phyloP scores from a whole-genome alignment of 2,113 vertebrate species.

The Actenoides hombroni region DNA sequence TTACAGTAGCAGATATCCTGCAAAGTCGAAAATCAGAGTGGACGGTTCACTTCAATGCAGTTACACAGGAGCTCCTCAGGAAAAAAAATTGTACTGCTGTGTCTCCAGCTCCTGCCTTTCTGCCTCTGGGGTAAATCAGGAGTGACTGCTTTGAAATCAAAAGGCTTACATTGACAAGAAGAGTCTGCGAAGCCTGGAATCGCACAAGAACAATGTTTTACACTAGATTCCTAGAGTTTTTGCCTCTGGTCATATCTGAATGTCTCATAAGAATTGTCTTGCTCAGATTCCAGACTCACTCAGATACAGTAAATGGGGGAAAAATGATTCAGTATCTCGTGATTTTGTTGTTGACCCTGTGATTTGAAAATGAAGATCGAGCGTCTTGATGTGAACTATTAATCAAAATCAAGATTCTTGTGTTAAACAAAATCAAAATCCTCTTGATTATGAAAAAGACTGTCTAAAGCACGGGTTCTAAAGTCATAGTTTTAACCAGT shows the following conservation, averaged over 20 bases:
- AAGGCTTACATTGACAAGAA: slow-evolving; percentile 7
- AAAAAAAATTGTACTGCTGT: background rate
- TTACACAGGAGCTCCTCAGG: background rate
- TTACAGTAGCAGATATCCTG: background rate
- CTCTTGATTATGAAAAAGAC: background rate
- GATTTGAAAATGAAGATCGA: background rate
- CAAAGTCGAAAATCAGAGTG: background rate
- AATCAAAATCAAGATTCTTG: background rate
- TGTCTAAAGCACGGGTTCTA: background rate
- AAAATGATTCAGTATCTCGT: background rate
- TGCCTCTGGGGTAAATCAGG: slow-evolving; percentile 27
- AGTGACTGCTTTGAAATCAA: slow-evolving; percentile 15
- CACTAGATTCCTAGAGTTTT: slow-evolving; percentile 10
- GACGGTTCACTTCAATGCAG: background rate
- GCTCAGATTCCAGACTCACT: background rate
- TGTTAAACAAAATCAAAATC: background rate
- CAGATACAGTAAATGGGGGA: background rate
- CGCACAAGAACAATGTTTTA: background rate
- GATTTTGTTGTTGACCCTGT: background rate
- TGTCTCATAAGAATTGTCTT: background rate
- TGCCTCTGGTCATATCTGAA: slow-evolving; percentile 40
- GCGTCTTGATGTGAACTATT: background rate
- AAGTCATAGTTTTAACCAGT: background rate
- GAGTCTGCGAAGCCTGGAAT: slow-evolving; percentile 17
- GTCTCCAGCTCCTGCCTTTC: background rate